Base-by-base conservation (phyloP, 2,113 vertebrate genomes). In the Catharus minimus region DNA sequence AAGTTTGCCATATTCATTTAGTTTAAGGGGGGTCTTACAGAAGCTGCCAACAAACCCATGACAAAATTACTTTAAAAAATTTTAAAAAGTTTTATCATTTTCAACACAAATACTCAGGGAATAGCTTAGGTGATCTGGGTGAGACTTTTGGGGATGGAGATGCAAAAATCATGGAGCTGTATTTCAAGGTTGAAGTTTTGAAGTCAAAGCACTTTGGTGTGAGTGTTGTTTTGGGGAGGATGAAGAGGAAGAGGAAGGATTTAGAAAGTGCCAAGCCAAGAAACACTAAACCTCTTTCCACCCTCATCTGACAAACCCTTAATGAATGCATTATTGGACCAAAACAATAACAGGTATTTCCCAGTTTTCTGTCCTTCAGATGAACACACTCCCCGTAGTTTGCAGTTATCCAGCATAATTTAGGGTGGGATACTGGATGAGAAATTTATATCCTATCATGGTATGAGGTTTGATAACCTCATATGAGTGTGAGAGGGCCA, bases 381-480 rank as follows among this genome's bases (percentile, higher is more conserved):
- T 64, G 46, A 89, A 47, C 9, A 1, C 27, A 53, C 10, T 79
- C 55, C 21, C 17, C 11, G 47, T 2, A 62, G 36, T 62, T 43
- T 61, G 43, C 28, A 44, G 38, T 5, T 50, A 21, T 60, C 55
- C 85, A 57, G 0, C 52, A 28, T 7, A 60, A 86, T 38, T 30
- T 76, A 74, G 38, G 84, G 80, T 44, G 78, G 91, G 88, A 79
- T 38, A 22, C 67, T 77, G 91, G 60, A 52, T 57, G 74, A 82
- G 66, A 21, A 57, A 62, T 92, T 75, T 86, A 68, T 84, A 94
- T 79, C 64, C 57, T 47, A 69, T 46, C 32, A 8, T 4, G 32
- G 50, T 49, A 50, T 46, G 28, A 94, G 90, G 56, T 78, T 95
- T 62, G 95, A 88, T 90, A 94, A 92, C 62, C 68, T 57, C 79